Conservation (phyloP, 2,113 vertebrate genomes). For the Lophius piscatorius region DNA sequence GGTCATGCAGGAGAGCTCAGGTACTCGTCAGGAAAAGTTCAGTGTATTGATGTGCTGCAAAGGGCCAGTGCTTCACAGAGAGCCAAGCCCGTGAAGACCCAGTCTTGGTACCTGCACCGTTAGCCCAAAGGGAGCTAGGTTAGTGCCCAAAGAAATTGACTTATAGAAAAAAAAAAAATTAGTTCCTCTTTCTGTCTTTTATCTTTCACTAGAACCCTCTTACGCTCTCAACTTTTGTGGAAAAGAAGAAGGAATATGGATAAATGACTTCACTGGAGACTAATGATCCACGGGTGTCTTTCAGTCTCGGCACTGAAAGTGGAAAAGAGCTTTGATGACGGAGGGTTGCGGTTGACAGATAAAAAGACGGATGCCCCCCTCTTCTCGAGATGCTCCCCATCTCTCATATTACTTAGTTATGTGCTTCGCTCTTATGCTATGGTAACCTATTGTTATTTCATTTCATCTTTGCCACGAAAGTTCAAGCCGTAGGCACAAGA, state of each 20-base stretch:
- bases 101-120: constrained; percentile 66
- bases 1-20: constrained; percentile 67
- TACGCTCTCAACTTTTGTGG: constrained; percentile 38
- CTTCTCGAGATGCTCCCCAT: constrained; percentile 49
- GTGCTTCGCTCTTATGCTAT: constrained; percentile 60
- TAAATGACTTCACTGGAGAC: constrained; percentile 66
- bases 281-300: constrained; percentile 70
- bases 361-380: no score
- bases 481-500: constrained; percentile 51
- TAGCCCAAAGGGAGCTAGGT: constrained; percentile 54
- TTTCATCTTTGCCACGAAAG: constrained; percentile 60
- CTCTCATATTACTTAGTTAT: constrained; percentile 66
- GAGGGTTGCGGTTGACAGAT: constrained; percentile 63
- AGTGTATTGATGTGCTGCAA: constrained; percentile 71
- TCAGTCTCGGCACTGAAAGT: constrained; percentile 61
- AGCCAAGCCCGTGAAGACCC: constrained; percentile 50
- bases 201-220: neutral
- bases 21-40: constrained; percentile 71
- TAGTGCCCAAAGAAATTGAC: constrained; percentile 48
- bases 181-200: constrained; percentile 14
- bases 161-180: no score
- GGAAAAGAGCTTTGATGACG: constrained; percentile 74
- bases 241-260: constrained; percentile 27
- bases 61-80: constrained; percentile 62
- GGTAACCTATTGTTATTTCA: constrained; percentile 73